Evolutionary conservation across 1,140 invertebrate genomes (phyloP).

Genomic region (Tetramorium simillimum): DNA sequence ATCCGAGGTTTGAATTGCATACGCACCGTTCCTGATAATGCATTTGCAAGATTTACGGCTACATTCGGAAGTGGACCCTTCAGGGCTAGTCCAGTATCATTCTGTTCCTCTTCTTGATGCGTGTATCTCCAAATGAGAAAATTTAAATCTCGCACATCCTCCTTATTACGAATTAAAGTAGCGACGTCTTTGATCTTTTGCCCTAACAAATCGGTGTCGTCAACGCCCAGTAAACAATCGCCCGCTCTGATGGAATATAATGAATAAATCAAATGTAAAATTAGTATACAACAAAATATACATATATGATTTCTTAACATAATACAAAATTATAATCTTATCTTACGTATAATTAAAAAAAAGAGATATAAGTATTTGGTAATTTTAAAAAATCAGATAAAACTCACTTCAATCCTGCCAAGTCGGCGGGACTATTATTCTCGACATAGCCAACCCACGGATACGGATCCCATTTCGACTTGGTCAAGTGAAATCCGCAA

Average conservation of each 20-base stretch:
- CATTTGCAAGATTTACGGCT: slow-evolving; percentile 80
- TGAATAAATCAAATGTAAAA: not conserved
- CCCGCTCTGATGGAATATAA: slow-evolving; percentile 82
- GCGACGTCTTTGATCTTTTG: slow-evolving; percentile 87
- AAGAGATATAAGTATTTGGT: not conserved
- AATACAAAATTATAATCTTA: not conserved
- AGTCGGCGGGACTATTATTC: slow-evolving; percentile 77
- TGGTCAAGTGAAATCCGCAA: slow-evolving; percentile 88
- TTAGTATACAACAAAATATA: not conserved
- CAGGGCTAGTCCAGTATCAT: slow-evolving; percentile 74
- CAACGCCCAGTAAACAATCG: slow-evolving; percentile 89
- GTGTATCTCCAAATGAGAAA: slow-evolving; percentile 81
- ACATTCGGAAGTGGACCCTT: slow-evolving; percentile 81
- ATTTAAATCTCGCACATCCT: slow-evolving; percentile 73
- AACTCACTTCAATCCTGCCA: slow-evolving; percentile 79
- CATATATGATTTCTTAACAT: not conserved
- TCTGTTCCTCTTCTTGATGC: slow-evolving; percentile 84
- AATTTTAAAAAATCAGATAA: not conserved
- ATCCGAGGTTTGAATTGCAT: not conserved
- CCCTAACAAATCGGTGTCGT: slow-evolving; percentile 87
- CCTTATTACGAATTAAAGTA: slow-evolving; percentile 84
- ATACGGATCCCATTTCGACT: slow-evolving; percentile 90
- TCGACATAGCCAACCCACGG: slow-evolving; percentile 87
- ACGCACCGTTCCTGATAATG: slow-evolving; percentile 83
- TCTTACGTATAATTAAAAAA: not conserved